These are phyloP conservation scores for Scolopax rusticola DNA, from an alignment of 2,797 vertebrate genomes.

Conservation along the genomic window DNA sequence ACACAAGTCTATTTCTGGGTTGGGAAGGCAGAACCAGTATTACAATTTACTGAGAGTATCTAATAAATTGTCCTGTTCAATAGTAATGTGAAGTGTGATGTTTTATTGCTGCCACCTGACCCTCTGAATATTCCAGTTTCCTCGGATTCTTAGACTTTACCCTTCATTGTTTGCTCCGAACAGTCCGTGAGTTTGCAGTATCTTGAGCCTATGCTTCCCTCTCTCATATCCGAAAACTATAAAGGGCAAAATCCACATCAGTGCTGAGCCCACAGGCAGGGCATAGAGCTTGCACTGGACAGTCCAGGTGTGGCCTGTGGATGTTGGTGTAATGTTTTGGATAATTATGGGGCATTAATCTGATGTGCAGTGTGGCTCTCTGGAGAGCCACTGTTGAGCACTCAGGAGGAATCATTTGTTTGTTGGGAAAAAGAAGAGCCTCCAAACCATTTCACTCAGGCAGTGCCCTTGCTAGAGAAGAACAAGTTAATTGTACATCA, in stretches of 20 bases:
- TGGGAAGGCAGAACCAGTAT: neutral
- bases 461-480: conserved; percentile 27
- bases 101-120: neutral
- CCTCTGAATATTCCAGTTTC: conserved; percentile 3
- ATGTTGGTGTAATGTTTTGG: neutral
- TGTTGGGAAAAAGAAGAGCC: neutral
- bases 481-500: conserved; percentile 41
- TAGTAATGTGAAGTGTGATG: neutral
- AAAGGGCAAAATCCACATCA: neutral
- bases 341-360: neutral
- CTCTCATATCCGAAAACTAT: neutral
- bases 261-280: neutral
- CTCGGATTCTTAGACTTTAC: neutral
- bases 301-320: neutral
- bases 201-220: neutral
- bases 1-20: neutral
- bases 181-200: neutral
- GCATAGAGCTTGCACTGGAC: neutral
- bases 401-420: neutral
- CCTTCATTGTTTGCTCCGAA: neutral
- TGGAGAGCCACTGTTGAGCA: neutral
- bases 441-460: neutral
- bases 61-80: neutral
- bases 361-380: neutral
- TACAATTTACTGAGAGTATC: neutral